phyloP scores from a whole-genome alignment of 2,113 vertebrate genomes.

The Cheirogaleus medius region DNA sequence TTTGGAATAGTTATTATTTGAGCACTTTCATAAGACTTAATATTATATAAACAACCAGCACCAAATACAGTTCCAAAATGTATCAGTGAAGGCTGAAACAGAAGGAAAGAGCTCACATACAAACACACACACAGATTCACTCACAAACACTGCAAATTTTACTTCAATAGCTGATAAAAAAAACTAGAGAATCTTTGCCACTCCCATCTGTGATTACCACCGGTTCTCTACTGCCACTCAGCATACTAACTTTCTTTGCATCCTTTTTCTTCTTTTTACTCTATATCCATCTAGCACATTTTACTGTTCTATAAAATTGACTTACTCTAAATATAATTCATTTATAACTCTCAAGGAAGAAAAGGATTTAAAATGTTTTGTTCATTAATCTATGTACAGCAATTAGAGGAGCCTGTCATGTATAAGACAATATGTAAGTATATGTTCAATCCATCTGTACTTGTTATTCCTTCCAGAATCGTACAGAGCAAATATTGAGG shows the following conservation, averaged over 20 bases:
- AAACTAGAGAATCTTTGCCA: not conserved
- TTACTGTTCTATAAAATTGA: not conserved
- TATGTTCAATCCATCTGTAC: not conserved
- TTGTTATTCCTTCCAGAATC: not conserved
- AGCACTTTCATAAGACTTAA: too few species aligned
- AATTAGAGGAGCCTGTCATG: not conserved
- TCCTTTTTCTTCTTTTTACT: rapidly evolving
- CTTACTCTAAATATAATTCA: not conserved
- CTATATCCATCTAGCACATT: not conserved
- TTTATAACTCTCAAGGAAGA: not conserved
- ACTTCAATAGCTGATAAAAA: not conserved
- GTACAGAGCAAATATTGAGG: not conserved
- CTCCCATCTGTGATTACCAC: not conserved
- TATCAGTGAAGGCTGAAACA: not conserved
- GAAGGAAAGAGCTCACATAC: not conserved
- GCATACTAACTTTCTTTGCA: not conserved
- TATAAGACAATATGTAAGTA: not conserved
- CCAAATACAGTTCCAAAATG: not conserved
- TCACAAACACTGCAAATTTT: too few species aligned
- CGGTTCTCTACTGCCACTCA: rapidly evolving
- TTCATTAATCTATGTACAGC: not conserved
- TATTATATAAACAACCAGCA: not conserved
- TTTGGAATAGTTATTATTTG: not conserved
- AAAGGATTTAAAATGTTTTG: not conserved
- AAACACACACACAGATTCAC: not conserved